phyloP scores from a whole-genome alignment of 2,113 vertebrate species.

The Prolemur simus region DNA sequence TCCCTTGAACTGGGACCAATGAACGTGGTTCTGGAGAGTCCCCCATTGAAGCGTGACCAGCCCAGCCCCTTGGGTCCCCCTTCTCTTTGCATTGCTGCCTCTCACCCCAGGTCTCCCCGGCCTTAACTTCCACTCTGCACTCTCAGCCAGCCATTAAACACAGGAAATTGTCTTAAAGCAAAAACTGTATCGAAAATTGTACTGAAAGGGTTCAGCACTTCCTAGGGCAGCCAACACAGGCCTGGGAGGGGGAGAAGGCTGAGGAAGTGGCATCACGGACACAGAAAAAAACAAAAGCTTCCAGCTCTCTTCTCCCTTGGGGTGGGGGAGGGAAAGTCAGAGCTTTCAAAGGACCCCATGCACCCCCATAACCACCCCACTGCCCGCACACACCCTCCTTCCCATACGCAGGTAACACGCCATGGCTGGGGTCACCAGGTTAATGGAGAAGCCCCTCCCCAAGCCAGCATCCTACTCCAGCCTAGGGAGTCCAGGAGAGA shows the following conservation, averaged over 20 bases:
- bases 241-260: not conserved
- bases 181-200: slow-evolving; percentile 57
- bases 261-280: not conserved
- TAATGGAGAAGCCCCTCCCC: not conserved
- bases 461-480: not conserved
- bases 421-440: not conserved
- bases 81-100: not conserved
- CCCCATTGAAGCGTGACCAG: not conserved
- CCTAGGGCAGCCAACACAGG: slow-evolving; percentile 62
- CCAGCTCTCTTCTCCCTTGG: not conserved
- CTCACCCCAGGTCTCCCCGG: not conserved
- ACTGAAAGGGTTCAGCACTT: slow-evolving; percentile 70
- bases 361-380: not conserved
- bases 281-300: not conserved
- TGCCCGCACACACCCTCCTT: not conserved
- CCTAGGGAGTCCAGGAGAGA: not conserved
- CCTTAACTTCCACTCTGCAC: not conserved
- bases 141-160: not conserved
- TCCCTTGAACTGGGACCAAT: not conserved
- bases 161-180: slow-evolving; percentile 75
- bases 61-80: not conserved
- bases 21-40: not conserved
- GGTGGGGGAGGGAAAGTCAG: not conserved
- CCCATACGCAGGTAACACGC: not conserved
- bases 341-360: not conserved